phyloP scores from a whole-genome alignment of 2,113 vertebrate genomes.

The Erythrocercus mccallii region DNA sequence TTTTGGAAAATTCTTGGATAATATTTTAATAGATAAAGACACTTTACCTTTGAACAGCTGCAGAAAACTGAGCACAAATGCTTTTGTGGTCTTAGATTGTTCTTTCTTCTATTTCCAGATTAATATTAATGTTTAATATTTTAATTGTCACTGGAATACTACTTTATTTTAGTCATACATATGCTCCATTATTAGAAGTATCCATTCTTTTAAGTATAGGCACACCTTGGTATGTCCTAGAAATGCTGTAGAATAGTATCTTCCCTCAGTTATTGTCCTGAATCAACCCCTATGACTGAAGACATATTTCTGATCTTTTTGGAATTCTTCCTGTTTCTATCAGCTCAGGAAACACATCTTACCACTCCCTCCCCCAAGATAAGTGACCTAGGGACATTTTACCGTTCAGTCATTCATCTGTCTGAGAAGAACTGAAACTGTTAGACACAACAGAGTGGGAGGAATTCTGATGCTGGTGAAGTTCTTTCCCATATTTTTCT shows the following conservation, averaged over 20 bases:
- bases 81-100: fast-evolving
- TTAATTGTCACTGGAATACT: background rate
- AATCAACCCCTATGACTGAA: background rate
- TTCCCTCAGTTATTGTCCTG: background rate
- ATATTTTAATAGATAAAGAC: background rate
- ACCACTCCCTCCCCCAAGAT: background rate
- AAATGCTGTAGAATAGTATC: background rate
- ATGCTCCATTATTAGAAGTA: background rate
- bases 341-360: background rate
- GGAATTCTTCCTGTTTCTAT: background rate
- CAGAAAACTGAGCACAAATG: background rate
- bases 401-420: background rate
- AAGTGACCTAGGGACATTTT: background rate
- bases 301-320: background rate
- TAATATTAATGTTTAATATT: background rate
- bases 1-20: background rate
- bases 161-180: background rate
- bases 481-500: background rate
- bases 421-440: background rate
- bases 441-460: background rate
- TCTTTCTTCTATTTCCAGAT: background rate
- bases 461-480: background rate
- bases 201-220: background rate
- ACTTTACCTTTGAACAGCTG: background rate
- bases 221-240: background rate